Conservation (phyloP, 2,888 invertebrate genomes). For the Gymnosoma rotundatum region DNA sequence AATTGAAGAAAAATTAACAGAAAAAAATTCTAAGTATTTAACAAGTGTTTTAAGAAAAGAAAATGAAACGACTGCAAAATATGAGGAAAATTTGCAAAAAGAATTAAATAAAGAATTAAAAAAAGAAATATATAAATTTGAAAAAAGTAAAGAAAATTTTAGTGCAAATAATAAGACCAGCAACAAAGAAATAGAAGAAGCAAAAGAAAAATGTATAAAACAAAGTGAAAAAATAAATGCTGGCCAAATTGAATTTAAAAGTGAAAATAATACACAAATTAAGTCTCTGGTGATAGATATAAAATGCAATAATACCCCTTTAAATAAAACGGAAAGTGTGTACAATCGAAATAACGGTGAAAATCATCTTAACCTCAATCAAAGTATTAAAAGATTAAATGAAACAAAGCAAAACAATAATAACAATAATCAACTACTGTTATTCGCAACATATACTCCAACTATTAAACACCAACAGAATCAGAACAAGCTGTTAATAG, state of each 20-base stretch:
- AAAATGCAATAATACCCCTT: conserved; percentile 43
- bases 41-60: neutral
- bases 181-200: neutral
- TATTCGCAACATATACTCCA: conserved; percentile 15
- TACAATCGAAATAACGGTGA: conserved; percentile 40
- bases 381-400: conserved; percentile 47
- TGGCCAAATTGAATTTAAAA: conserved; percentile 10
- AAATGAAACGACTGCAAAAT: neutral
- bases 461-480: conserved; percentile 9
- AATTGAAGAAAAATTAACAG: neutral
- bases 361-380: conserved; percentile 58
- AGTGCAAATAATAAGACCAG: neutral
- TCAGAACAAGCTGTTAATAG: conserved; percentile 7
- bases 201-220: conserved; percentile 27
- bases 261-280: conserved; percentile 17
- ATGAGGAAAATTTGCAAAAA: neutral
- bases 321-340: conserved; percentile 53
- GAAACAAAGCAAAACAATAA: conserved; percentile 42
- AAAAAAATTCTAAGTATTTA: conserved; percentile 24
- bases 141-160: conserved; percentile 12
- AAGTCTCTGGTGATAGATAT: conserved; percentile 33
- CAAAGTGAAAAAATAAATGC: conserved; percentile 9
- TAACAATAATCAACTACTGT: conserved; percentile 11
- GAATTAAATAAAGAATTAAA: conserved; percentile 5
- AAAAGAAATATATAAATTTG: neutral